Evolutionary conservation across 2,888 invertebrate species (phyloP).

Genomic region (Smittia aterrima): DNA sequence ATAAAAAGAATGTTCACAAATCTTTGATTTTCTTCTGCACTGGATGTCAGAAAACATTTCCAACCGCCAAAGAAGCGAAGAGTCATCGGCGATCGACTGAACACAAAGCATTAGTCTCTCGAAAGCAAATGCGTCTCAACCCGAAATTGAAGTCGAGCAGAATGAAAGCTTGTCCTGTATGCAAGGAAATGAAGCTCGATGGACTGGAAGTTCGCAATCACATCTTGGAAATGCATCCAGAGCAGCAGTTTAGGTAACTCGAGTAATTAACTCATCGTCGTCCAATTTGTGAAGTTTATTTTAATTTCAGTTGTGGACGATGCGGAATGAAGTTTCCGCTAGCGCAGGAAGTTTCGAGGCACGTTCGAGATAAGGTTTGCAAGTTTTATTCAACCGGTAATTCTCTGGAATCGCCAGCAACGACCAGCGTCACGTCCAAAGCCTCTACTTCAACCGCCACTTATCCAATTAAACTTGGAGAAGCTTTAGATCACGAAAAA

Average conservation of each 20-base stretch:
- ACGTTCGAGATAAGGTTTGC: slow-evolving; percentile 64
- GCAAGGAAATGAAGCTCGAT: slow-evolving; percentile 57
- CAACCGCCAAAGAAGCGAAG: slow-evolving; percentile 61
- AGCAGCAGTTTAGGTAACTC: slow-evolving; percentile 61
- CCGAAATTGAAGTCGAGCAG: slow-evolving; percentile 50
- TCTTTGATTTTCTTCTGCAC: slow-evolving; percentile 65
- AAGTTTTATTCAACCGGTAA: slow-evolving; percentile 45
- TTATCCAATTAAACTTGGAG: slow-evolving; percentile 20
- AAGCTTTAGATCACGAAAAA: too few species aligned
- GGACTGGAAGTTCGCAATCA: slow-evolving; percentile 63
- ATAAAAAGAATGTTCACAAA: slow-evolving; percentile 62
- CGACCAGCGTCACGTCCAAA: not conserved
- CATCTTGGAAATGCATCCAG: slow-evolving; percentile 60
- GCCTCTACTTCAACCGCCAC: slow-evolving; percentile 1
- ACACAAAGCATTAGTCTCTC: slow-evolving; percentile 62
- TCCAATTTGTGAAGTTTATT: not conserved
- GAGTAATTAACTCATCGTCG: slow-evolving; percentile 45
- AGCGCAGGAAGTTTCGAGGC: slow-evolving; percentile 72
- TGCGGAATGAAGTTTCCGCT: slow-evolving; percentile 69
- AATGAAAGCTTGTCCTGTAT: slow-evolving; percentile 62
- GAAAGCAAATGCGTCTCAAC: slow-evolving; percentile 53
- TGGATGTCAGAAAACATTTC: slow-evolving; percentile 65
- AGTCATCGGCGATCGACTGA: slow-evolving; percentile 64
- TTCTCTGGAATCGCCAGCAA: not conserved
- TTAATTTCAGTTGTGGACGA: slow-evolving; percentile 62